Base-by-base conservation (phyloP, 2,797 vertebrate species). In the Enteromius trimaculatus region DNA sequence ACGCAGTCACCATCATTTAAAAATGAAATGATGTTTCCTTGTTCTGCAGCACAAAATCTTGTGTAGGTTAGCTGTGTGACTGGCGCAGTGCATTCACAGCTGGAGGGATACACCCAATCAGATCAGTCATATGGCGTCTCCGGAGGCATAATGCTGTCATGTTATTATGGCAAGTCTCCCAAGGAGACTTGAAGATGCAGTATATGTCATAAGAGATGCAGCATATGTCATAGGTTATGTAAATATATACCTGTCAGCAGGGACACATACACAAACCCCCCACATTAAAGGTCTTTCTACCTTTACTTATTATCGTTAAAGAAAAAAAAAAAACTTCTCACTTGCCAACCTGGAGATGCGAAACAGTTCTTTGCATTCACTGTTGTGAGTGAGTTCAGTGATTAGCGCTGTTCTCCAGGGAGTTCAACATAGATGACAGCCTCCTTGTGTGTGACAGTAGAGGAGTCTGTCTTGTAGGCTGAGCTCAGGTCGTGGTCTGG, bases 371-470 rank as follows among this genome's bases (percentile, higher is more conserved):
- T 42, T 60, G 74, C 14, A 77, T 21, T 60, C 21, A 17, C 13
- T 58, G 37, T 29, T 17, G 75, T 76, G 51, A 76, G 37, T 60
- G 44, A 26, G 75, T 26, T 77, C 76, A 78, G 60, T 65, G 76
- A 65, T 78, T 49, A 39, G 16, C 1, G 16, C 39, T 11, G 42
- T 65, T 78, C 76, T 78, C 76, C 39, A 31, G 42, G 26, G 76
- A 65, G 39, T 44, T 62, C n/a, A 23, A 37, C 74, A 58, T 42
- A 64, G 75, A 64, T 65, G 60, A 21, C 58, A 65, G 39, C 19
- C 76, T 65, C 76, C 76, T 78, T 64, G 39, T 78, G 60, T 62
- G n/a, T 77, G 53, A 44, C 75, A 62, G 55, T 39, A 77, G 75
- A 62, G 55, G 75, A 58, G 53, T 77, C 49, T 74, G 49, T 53